Conservation (phyloP, 2,888 invertebrate species). For the Apantesis nais region DNA sequence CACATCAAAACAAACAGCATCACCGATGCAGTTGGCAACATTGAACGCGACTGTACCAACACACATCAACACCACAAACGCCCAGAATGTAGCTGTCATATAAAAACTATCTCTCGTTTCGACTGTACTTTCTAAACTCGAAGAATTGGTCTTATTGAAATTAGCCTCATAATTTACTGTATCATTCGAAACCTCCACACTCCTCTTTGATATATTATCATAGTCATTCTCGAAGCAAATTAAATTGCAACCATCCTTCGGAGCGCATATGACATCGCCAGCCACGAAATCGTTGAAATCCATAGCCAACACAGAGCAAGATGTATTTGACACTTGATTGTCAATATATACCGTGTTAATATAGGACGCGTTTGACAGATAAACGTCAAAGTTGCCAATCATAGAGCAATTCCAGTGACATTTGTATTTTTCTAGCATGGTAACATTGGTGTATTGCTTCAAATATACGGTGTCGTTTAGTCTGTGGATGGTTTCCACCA, state of each 20-base stretch:
- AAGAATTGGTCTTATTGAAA: conserved; percentile 39
- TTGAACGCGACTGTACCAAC: conserved; percentile 92
- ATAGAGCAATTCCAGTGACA: conserved; percentile 75
- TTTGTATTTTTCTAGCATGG: conserved; percentile 63
- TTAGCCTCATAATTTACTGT: conserved; percentile 20
- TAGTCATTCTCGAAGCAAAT: conserved; percentile 67
- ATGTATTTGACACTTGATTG: conserved; percentile 54
- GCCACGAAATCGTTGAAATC: conserved; percentile 56
- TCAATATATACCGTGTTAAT: conserved; percentile 69
- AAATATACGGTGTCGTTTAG: conserved; percentile 72
- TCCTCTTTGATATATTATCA: conserved; percentile 38
- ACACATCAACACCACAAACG: conserved; percentile 89
- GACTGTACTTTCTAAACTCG: conserved; percentile 15
- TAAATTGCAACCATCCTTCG: conserved; percentile 65
- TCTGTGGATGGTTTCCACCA: conserved; percentile 64
- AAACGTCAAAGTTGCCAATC: conserved; percentile 60
- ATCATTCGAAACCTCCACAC: conserved; percentile 25
- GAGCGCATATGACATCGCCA: conserved; percentile 62
- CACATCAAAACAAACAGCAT: conserved; percentile 95
- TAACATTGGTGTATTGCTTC: conserved; percentile 49
- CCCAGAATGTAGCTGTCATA: conserved; percentile 88
- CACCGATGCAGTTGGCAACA: conserved; percentile 94
- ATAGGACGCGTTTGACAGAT: conserved; percentile 64
- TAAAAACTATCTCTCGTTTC: conserved; percentile 77
- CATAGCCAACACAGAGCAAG: conserved; percentile 72